Conservation (phyloP, 2,113 vertebrate species). For the Neotoma lepida region DNA sequence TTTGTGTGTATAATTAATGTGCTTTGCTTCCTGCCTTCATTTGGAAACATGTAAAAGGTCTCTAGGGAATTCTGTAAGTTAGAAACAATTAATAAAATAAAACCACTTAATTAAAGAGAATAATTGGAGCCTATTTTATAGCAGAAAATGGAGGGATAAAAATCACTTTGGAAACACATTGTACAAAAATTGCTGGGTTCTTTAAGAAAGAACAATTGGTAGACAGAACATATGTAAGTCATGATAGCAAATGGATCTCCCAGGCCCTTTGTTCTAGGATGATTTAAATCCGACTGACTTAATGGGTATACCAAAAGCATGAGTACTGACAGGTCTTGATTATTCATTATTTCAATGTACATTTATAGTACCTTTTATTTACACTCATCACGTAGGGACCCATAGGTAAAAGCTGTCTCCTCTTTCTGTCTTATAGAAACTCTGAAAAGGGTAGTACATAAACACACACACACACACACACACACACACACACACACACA, state of each 20-base stretch:
- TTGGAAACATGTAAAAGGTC: slow-evolving; percentile 84
- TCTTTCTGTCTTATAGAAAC: neutral
- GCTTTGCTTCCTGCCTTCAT: slow-evolving; percentile 84
- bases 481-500: neutral
- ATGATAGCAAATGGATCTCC: slow-evolving; percentile 49
- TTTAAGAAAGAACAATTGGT: slow-evolving; percentile 61
- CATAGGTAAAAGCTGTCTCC: neutral
- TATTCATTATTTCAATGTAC: neutral
- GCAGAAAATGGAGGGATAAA: slow-evolving; percentile 81
- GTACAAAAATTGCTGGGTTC: slow-evolving; percentile 64
- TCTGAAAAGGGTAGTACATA: neutral
- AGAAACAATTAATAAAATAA: slow-evolving; percentile 87
- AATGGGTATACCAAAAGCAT: neutral
- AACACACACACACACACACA: neutral
- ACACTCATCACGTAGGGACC: neutral
- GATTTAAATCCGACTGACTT: neutral
- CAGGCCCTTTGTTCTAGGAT: slow-evolving; percentile 48
- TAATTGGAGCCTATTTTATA: slow-evolving; percentile 81
- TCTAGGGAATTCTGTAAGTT: slow-evolving; percentile 82
- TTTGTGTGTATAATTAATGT: slow-evolving; percentile 86
- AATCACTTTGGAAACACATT: slow-evolving; percentile 69
- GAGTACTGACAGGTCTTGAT: neutral
- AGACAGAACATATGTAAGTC: slow-evolving; percentile 68
- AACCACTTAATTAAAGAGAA: slow-evolving; percentile 84
- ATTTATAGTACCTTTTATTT: neutral